Percentiles rank a stretch among this genome's conserved stretches.
These are phyloP conservation scores for Notothenia coriiceps DNA, from an alignment of 2,113 vertebrate species.

Conservation along the genomic window DNA sequence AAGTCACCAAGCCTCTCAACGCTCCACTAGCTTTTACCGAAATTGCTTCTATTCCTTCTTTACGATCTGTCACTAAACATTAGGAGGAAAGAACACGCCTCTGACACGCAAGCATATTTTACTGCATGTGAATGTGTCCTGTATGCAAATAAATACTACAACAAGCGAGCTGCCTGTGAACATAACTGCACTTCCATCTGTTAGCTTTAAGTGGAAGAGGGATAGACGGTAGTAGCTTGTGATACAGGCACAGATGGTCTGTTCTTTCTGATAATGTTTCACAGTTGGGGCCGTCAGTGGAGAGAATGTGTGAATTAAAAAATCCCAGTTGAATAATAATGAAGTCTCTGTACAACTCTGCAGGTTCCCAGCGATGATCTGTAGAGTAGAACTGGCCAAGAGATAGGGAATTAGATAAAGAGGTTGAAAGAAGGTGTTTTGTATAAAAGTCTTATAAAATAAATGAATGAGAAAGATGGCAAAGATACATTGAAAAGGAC, in stretches of 20 bases:
- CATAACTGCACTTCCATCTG: constrained; percentile 62
- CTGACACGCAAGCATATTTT: constrained; percentile 40
- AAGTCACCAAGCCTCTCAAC: background rate
- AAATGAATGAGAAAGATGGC: background rate
- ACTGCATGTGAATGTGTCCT: constrained; percentile 9
- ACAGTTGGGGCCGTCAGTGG: constrained; percentile 47
- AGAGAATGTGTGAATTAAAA: constrained; percentile 67
- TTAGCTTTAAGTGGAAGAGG: constrained; percentile 49
- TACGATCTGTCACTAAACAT: background rate
- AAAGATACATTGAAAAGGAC: background rate
- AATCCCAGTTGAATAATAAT: constrained; percentile 68
- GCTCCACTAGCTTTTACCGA: background rate
- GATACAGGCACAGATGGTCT: constrained; percentile 70
- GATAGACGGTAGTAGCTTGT: constrained; percentile 32
- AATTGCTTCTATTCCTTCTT: background rate
- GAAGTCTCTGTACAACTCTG: constrained; percentile 46
- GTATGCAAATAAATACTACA: constrained; percentile 10
- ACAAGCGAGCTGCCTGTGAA: constrained; percentile 32
- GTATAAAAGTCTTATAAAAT: background rate
- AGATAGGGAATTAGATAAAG: constrained; percentile 20
- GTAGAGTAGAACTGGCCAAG: constrained; percentile 13
- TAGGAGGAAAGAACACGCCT: background rate
- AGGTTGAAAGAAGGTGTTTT: constrained; percentile 43
- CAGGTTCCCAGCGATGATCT: constrained; percentile 58
- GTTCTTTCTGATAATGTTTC: constrained; percentile 67